A percentile compares a stretch with the other conserved stretches of the same genome.
phyloP scores from a whole-genome alignment of 2,113 vertebrate species.

The Lutjanus erythropterus region DNA sequence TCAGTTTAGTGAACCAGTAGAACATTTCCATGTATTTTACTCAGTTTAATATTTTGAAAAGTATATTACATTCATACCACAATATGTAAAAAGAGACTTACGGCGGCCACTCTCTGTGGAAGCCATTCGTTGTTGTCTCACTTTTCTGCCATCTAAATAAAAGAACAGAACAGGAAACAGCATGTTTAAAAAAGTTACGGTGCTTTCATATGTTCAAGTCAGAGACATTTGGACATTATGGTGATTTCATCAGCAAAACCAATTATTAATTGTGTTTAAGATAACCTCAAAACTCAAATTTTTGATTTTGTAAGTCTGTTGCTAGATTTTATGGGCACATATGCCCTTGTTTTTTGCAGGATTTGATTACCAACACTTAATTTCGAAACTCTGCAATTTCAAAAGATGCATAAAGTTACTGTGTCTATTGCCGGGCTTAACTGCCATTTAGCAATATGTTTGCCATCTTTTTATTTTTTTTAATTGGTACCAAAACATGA shows the following conservation, averaged over 20 bases:
- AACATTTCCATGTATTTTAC: neutral
- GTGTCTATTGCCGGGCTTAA: neutral
- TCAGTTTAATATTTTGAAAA: neutral
- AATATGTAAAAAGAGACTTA: constrained; percentile 67
- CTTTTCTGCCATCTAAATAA: constrained; percentile 60
- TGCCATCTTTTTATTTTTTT: no score
- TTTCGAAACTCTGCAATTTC: neutral
- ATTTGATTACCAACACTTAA: neutral
- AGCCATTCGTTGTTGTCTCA: constrained; percentile 79
- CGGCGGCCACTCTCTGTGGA: constrained; percentile 70
- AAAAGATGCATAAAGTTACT: neutral
- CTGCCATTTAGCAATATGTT: neutral
- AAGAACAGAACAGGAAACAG: neutral
- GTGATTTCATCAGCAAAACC: neutral
- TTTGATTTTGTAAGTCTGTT: no score
- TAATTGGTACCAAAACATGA: neutral
- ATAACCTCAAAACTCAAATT: no score
- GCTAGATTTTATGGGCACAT: neutral
- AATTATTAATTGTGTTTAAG: neutral
- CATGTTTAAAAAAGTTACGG: neutral
- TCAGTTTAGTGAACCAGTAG: neutral
- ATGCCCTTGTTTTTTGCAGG: neutral
- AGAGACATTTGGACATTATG: neutral
- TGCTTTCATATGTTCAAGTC: neutral
- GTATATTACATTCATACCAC: neutral